These are phyloP conservation scores for Ennomos quercinarius DNA, from an alignment of 2,888 invertebrate species.

Conservation along the genomic window DNA sequence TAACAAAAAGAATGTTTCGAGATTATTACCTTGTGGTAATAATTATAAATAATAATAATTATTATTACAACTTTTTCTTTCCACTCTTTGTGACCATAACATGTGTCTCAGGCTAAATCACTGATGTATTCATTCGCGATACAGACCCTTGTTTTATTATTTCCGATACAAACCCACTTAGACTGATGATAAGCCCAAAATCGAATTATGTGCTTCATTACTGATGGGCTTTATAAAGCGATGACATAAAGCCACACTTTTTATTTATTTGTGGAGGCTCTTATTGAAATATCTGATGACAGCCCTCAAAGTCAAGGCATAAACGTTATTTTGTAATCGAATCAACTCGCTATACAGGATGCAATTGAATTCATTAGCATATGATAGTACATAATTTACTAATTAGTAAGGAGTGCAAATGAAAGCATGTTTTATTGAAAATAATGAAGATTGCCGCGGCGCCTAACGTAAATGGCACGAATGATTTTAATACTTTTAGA, in stretches of 20 bases:
- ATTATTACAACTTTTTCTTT: background rate
- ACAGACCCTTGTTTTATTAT: slow-evolving; percentile 64
- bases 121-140: slow-evolving; percentile 57
- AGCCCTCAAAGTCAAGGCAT: background rate
- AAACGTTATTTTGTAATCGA: slow-evolving; percentile 5
- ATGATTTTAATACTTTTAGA: too few species aligned
- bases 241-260: slow-evolving; percentile 36
- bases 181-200: slow-evolving; percentile 68
- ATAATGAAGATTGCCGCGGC: too few species aligned
- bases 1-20: background rate
- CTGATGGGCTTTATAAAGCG: slow-evolving; percentile 46
- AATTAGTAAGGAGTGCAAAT: too few species aligned
- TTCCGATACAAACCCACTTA: slow-evolving; percentile 74
- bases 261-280: slow-evolving; percentile 31
- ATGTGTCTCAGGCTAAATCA: slow-evolving; percentile 36
- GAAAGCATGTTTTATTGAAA: too few species aligned
- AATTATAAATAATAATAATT: too few species aligned
- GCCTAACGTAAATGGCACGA: too few species aligned
- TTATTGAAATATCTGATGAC: slow-evolving; percentile 4
- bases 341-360: slow-evolving; percentile 7
- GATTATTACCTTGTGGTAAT: background rate
- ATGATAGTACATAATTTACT: too few species aligned
- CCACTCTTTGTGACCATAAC: slow-evolving; percentile 12
- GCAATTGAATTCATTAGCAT: too few species aligned
- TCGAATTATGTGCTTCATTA: slow-evolving; percentile 77